Percentiles rank a stretch among this genome's conserved stretches.
These are phyloP conservation scores for Arvicanthis niloticus DNA, from an alignment of 2,113 vertebrate genomes.

Conservation along the genomic window DNA sequence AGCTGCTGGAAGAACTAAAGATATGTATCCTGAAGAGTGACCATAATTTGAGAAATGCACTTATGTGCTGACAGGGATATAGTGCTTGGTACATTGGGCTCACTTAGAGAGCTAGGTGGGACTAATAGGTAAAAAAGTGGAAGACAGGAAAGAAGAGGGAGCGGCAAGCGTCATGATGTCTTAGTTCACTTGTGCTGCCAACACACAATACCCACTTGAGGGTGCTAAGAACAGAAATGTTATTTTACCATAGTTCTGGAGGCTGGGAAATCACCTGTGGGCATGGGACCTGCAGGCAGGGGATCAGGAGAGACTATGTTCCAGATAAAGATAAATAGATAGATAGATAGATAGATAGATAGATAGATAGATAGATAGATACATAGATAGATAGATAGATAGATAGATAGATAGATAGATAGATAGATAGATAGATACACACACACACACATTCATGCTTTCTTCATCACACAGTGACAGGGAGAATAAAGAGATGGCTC, in stretches of 20 bases:
- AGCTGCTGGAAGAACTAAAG: background rate
- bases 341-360: no score
- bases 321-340: background rate
- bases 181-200: background rate
- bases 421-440: no score
- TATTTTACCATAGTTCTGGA: background rate
- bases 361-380: no score
- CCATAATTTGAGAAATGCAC: background rate
- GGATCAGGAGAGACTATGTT: background rate
- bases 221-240: background rate
- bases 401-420: no score
- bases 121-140: background rate
- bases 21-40: background rate
- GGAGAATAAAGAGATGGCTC: background rate
- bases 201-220: background rate
- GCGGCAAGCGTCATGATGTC: background rate
- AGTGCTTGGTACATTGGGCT: background rate
- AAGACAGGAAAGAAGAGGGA: background rate
- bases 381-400: no score
- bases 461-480: background rate
- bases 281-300: no score
- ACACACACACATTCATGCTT: background rate
- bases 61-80: background rate
- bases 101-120: background rate
- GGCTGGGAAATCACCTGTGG: background rate